A percentile compares a stretch with the other conserved stretches of the same genome.
Evolutionary conservation across 2,113 vertebrate species (phyloP).

Genomic region (Kryptolebias marmoratus): DNA sequence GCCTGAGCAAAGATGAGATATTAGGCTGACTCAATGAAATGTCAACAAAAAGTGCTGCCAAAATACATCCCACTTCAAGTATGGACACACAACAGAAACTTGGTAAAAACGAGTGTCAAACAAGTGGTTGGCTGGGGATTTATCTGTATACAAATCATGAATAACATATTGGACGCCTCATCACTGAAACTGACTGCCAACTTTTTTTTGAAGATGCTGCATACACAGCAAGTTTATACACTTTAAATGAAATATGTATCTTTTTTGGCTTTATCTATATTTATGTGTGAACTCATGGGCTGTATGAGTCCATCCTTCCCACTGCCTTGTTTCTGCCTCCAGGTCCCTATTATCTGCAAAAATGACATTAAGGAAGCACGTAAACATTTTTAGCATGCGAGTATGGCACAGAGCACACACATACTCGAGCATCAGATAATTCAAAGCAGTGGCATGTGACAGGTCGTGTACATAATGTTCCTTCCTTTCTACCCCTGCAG

Average conservation of each 20-base stretch:
- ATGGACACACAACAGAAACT: conserved; percentile 37
- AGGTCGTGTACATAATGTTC: conserved; percentile 47
- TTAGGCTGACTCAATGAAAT: conserved; percentile 55
- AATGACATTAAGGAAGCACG: conserved; percentile 38
- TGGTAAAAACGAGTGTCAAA: conserved; percentile 39
- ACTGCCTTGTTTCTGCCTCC: background rate
- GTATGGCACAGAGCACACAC: background rate
- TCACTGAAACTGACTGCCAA: conserved; percentile 17
- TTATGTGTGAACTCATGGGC: conserved; percentile 8
- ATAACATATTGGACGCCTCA: conserved; percentile 28
- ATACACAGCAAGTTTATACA: background rate
- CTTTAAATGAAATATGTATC: conserved; percentile 3
- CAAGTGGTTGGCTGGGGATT: conserved; percentile 34
- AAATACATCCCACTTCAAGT: conserved; percentile 41
- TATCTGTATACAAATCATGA: conserved; percentile 36
- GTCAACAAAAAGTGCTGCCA: conserved; percentile 53
- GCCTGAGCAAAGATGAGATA: conserved; percentile 41
- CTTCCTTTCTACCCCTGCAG: conserved; percentile 41
- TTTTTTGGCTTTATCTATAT: conserved; percentile 8
- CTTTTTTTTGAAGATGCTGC: conserved; percentile 7
- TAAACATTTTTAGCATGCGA: conserved; percentile 34
- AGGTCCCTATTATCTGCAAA: conserved; percentile 29
- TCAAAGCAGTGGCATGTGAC: conserved; percentile 57
- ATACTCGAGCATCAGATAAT: conserved; percentile 32
- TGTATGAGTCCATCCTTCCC: conserved; percentile 18